Conservation (phyloP, 2,888 invertebrate genomes). For the Calliopum simillimum region DNA sequence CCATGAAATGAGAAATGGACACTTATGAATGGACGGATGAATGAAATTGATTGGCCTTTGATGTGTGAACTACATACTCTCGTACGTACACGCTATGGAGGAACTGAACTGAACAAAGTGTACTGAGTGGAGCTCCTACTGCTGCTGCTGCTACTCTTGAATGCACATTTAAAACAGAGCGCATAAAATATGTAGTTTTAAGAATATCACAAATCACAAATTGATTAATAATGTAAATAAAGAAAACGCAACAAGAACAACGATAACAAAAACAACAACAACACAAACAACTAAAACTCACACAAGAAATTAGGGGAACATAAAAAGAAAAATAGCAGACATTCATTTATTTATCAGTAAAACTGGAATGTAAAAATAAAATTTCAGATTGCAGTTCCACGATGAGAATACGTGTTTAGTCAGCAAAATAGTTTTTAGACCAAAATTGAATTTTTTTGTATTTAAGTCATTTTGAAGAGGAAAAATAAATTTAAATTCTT, state of each 20-base stretch:
- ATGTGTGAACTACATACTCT: too few relatives aligned
- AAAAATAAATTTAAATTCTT: too few relatives aligned
- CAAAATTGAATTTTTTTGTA: too few relatives aligned
- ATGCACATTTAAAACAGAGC: background rate
- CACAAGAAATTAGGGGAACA: too few relatives aligned
- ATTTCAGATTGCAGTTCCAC: background rate
- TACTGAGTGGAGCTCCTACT: too few relatives aligned
- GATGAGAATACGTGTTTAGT: background rate
- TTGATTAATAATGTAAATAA: conserved; percentile 19
- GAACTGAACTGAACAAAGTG: too few relatives aligned
- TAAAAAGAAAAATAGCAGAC: too few relatives aligned
- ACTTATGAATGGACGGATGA: conserved; percentile 4
- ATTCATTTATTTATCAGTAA: conserved; percentile 13
- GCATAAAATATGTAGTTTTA: conserved; percentile 6
- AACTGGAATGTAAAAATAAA: conserved; percentile 1
- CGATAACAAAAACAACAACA: background rate
- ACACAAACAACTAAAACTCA: background rate
- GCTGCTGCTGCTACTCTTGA: too few relatives aligned
- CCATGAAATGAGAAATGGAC: background rate
- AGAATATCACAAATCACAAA: conserved; percentile 18
- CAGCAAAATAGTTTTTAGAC: background rate
- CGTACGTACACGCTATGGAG: too few relatives aligned
- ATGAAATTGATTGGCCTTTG: too few relatives aligned
- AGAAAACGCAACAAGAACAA: background rate
- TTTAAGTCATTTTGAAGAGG: too few relatives aligned